Evolutionary conservation across 2,888 invertebrate genomes (phyloP).

Genomic region (Sesia apiformis): DNA sequence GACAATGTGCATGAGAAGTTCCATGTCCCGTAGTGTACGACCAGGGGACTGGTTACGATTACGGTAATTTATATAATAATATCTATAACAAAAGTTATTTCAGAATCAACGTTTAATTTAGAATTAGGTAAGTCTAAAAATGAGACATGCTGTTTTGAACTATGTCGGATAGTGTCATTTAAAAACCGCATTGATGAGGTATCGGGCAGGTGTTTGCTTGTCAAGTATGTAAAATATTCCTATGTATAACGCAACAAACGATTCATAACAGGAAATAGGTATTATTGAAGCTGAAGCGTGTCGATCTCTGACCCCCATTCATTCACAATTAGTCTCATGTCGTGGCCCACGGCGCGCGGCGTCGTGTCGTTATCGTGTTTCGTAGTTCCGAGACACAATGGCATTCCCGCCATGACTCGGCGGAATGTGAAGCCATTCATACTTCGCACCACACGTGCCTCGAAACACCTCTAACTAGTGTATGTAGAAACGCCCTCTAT

Average conservation of each 20-base stretch:
- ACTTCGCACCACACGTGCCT: slow-evolving; percentile 24
- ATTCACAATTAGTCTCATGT: slow-evolving; percentile 68
- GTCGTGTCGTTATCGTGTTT: slow-evolving; percentile 43
- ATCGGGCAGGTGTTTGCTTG: slow-evolving; percentile 10
- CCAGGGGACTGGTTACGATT: too few relatives aligned
- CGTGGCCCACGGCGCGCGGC: slow-evolving; percentile 36
- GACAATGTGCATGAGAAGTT: too few relatives aligned
- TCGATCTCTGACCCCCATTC: slow-evolving; percentile 68
- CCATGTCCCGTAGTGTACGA: too few relatives aligned
- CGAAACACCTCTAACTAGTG: not conserved
- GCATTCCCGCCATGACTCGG: slow-evolving; percentile 62
- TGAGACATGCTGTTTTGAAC: too few relatives aligned
- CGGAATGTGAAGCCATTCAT: slow-evolving; percentile 62
- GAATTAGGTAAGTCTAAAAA: too few relatives aligned
- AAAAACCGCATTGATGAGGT: too few relatives aligned
- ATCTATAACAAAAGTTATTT: too few relatives aligned
- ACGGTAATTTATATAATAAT: too few relatives aligned
- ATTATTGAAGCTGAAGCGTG: slow-evolving; percentile 33
- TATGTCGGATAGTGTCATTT: too few relatives aligned
- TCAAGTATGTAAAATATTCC: not conserved
- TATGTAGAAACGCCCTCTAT: not conserved
- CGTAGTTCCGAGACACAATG: slow-evolving; percentile 63
- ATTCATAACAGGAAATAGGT: slow-evolving; percentile 53
- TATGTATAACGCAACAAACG: slow-evolving; percentile 2
- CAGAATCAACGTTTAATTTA: too few relatives aligned